Conservation (phyloP, 2,113 vertebrate genomes). For the Chrysochloris asiatica region DNA sequence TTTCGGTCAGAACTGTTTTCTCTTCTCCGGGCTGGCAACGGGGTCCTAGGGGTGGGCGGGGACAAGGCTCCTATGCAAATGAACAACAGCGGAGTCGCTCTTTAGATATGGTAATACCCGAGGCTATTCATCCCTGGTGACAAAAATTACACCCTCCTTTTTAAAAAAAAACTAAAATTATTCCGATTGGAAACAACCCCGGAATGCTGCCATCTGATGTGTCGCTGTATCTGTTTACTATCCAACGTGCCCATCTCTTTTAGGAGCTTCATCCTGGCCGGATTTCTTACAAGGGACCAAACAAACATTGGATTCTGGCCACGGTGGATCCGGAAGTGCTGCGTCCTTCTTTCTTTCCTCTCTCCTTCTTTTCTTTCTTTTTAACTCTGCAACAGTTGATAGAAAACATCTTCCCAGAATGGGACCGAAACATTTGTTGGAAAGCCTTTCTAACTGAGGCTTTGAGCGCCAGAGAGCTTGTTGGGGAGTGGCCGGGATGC, state of each 20-base stretch:
- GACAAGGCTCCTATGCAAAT: constrained; percentile 78
- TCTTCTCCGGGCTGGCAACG: constrained; percentile 67
- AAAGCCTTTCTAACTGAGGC: not conserved
- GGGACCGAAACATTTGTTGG: constrained; percentile 67
- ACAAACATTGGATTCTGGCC: too few relatives aligned
- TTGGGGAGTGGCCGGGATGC: too few relatives aligned
- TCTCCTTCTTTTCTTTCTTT: not conserved
- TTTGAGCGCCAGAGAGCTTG: too few relatives aligned
- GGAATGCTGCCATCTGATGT: constrained; percentile 51
- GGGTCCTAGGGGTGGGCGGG: constrained; percentile 60
- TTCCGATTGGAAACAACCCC: constrained; percentile 37
- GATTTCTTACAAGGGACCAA: not conserved
- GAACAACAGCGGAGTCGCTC: constrained; percentile 69
- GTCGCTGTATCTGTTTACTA: constrained; percentile 7
- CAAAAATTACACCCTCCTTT: constrained; percentile 67
- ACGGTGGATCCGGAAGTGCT: too few relatives aligned
- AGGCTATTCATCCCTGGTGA: constrained; percentile 67
- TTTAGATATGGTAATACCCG: constrained; percentile 81
- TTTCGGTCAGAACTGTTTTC: constrained; percentile 65
- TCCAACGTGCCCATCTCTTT: not conserved
- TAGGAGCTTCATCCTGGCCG: not conserved
- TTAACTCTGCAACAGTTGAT: not conserved
- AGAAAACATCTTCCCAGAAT: not conserved
- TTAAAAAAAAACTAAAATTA: not conserved
- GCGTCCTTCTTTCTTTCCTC: not conserved